Evolutionary conservation across 2,888 invertebrate genomes (phyloP), one percentile per base, ranked within the genome.

Genomic region (Synanthedon vespiformis): DNA sequence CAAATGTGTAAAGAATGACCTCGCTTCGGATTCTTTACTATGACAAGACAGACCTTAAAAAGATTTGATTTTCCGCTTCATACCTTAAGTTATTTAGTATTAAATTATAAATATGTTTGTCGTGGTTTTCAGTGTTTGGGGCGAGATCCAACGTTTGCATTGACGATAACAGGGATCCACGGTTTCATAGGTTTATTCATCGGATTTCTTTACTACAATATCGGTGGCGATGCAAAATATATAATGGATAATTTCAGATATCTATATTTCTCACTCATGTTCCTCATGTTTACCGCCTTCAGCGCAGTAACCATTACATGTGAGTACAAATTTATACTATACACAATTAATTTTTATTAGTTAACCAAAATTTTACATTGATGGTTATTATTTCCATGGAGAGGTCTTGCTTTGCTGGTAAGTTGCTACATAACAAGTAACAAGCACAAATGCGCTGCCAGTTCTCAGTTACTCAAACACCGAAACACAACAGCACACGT

Each of bases 221-320:
- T 95, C 63, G 98, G 98, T n/a, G 90, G 91, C 57, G 94, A 97
- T 64, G 97, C 95, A 0, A 90, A 90, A 52, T 91, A 95, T 73
- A 92, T 93, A 14, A 88, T 93, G 58, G 93, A 96, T 74, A 98
- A 95, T 74, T 94, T 94, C 68, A 95, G 95, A 70, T 94, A 94
- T 70, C 88, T 97, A 40, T 97, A 96, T 87, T 98, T 96, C 83
- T 93, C 94, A 57, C 90, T 96, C 52, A 93, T 98, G 91, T 98
- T 98, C 78, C 89, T 97, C 52, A 96, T 97, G 94, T 96, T 95
- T 75, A 96, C 95, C 5, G 94, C 98, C 0, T 95, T 97, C 77
- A 97, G 95, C 82, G 92, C 96, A 12, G 94, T 96, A 54, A 91
- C 95, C 49, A 91, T 97, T 34, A 94, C 93, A 59, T 97, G 98